Base-by-base conservation (phyloP, 2,113 vertebrate species). In the Onychostoma macrolepis region DNA sequence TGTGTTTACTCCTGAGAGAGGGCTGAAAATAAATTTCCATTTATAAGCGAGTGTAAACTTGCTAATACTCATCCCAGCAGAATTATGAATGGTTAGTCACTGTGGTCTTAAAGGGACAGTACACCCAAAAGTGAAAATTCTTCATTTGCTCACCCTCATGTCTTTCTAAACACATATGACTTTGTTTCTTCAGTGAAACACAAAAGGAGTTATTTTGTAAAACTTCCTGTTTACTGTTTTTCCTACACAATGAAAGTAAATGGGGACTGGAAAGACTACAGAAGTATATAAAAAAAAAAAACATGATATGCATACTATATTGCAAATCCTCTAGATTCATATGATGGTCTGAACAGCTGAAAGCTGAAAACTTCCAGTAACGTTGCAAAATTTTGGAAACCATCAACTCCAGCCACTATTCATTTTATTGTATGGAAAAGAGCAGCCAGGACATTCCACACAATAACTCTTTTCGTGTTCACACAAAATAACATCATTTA, bases 1-100 rank as follows among this genome's bases (percentile, higher is more conserved):
- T 94, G 94, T 83, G 65, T 94, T 94, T 94, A 91, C 93, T 89
- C 91, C 92, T 93, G 93, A 93, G 94, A 93, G 93, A 83, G 92
- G 93, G 9, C 2, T 94, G 92, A 94, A 94, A 94, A 94, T 92
- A 92, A 91, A 92, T 92, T 90, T 91, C 88, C 89, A 88, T 94
- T 93, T 92, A 93, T 93, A 95, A 94, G 92, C 93, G 90, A 92
- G 93, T 94, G 93, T 93, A 93, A 94, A 93, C 91, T 93, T 94
- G 92, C 92, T 94, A 94, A 93, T 92, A 92, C 93, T 61, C 71
- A 82, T 83, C 85, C 56, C 80, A 9, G 2, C 12, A 53, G 38
- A 63, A 38, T 72, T 84, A 80, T 82, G 58, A 84, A 79, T 17
- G 33, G 17, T 24, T 53, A 61, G 87, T 30, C 85, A 43, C 61